These are phyloP conservation scores for Osmerus mordax DNA, from an alignment of 2,113 vertebrate species.

Conservation along the genomic window DNA sequence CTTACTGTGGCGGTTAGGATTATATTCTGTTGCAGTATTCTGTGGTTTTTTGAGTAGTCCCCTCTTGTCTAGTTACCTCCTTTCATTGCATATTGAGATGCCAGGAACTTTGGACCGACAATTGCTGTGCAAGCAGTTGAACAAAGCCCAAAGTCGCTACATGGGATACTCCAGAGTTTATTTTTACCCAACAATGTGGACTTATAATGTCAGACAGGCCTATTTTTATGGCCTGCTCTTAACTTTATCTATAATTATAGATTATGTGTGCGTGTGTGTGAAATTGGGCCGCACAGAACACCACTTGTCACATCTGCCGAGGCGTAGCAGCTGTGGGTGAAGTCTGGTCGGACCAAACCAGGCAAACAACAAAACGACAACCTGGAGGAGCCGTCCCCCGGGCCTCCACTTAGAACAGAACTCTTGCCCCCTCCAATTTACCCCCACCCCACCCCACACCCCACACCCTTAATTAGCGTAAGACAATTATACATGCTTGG, in stretches of 20 bases:
- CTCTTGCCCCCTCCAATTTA: slow-evolving; percentile 49
- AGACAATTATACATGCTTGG: slow-evolving; percentile 79
- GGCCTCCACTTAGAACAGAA: slow-evolving; percentile 26
- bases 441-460: slow-evolving; percentile 22
- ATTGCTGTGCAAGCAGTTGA: not conserved
- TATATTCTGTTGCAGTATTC: not conserved
- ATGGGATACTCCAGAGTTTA: not conserved
- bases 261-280: slow-evolving; percentile 4
- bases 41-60: not conserved
- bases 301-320: slow-evolving; percentile 59
- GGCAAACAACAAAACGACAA: slow-evolving; percentile 48
- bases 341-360: slow-evolving; percentile 48
- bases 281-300: slow-evolving; percentile 14
- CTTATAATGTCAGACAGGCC: slow-evolving; percentile 19
- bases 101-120: not conserved
- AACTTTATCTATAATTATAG: slow-evolving; percentile 31
- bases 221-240: slow-evolving; percentile 28
- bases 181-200: not conserved
- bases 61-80: not conserved
- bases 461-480: slow-evolving; percentile 73
- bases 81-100: not conserved
- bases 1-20: too few relatives aligned
- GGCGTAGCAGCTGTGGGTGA: slow-evolving; percentile 56
- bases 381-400: slow-evolving; percentile 45
- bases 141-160: not conserved